Conservation (phyloP, 2,888 invertebrate species). For the Cheilosia impressa region DNA sequence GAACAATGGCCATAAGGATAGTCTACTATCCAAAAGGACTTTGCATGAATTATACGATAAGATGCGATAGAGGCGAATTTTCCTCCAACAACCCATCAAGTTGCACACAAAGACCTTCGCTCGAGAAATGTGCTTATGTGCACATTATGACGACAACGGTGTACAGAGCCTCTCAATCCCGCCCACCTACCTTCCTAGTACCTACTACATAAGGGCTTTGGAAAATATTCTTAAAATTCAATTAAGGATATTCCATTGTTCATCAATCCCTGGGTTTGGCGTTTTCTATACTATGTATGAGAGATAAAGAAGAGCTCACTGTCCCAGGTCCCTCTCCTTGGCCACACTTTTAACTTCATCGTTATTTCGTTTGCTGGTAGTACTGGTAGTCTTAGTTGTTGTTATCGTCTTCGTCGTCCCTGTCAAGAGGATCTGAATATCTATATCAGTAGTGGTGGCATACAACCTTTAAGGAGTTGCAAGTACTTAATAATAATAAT, state of each 20-base stretch:
- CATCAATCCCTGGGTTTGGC: constrained; percentile 74
- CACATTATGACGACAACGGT: constrained; percentile 65
- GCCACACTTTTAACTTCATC: constrained; percentile 65
- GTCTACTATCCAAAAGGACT: constrained; percentile 66
- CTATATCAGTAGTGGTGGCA: constrained; percentile 7
- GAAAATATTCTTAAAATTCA: constrained; percentile 75
- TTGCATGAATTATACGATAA: constrained; percentile 74
- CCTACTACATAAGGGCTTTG: constrained; percentile 55
- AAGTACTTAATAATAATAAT: constrained; percentile 66
- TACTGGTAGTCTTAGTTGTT: constrained; percentile 2
- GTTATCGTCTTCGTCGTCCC: constrained; percentile 19
- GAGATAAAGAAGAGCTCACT: constrained; percentile 16
- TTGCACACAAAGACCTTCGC: constrained; percentile 60
- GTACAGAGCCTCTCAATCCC: constrained; percentile 18
- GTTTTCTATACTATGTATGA: constrained; percentile 22
- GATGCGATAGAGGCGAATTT: constrained; percentile 61
- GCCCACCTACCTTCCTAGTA: not conserved
- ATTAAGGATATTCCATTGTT: constrained; percentile 74
- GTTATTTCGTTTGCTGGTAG: constrained; percentile 32
- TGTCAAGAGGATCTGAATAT: constrained; percentile 49
- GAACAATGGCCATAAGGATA: constrained; percentile 68
- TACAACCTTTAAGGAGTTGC: constrained; percentile 59
- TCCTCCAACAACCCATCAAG: constrained; percentile 15
- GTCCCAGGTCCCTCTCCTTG: constrained; percentile 35
- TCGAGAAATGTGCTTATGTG: constrained; percentile 71